Evolutionary conservation across 2,888 invertebrate species (phyloP), one percentile per base, ranked within the genome.

Genomic region (Pristionchus entomophagus): DNA sequence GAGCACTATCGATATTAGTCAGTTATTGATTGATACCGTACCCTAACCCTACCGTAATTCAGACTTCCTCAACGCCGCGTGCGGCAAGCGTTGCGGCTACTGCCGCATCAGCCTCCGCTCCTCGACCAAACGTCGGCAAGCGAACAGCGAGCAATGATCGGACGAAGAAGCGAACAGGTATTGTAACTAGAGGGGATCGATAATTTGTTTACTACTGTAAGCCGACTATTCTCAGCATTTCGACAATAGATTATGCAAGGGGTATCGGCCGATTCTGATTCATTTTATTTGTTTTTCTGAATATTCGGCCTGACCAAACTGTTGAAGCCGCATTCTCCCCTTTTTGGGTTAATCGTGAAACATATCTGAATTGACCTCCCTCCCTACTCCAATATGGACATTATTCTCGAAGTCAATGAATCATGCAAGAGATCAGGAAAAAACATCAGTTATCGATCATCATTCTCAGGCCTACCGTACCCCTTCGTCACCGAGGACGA

Each of bases 401-500:
- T n/a, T n/a, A n/a, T n/a, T n/a, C n/a, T n/a, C n/a, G n/a, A n/a
- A n/a, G n/a, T n/a, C n/a, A n/a, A n/a, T n/a, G n/a, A n/a, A n/a
- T n/a, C n/a, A n/a, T n/a, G n/a, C n/a, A n/a, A n/a, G n/a, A n/a
- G n/a, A n/a, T n/a, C n/a, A n/a, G n/a, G 19, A 35, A 69, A 69
- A 38, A 29, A 62, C 29, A 17, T 4, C 38, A 69, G 38, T 69
- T 22, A 19, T 12, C 73, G n/a, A 41, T 41, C n/a, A 6, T 32
- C n/a, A 0, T 45, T 49, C 26, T 1, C 73, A 85, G 85, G 85
- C 4, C 77, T 85, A 29, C 73, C 88, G 0, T 90, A 89, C 85
- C 90, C 90, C 19, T 90, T 87, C 82, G 86, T 90, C 0, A 78
- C 87, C 8, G 89, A 90, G 65, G 88, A 88, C 22, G 89, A 89